Percentiles rank a stretch among this genome's conserved stretches.
These are phyloP conservation scores for Trachymyrmex septentrionalis DNA, from an alignment of 1,140 invertebrate genomes.

Conservation along the genomic window DNA sequence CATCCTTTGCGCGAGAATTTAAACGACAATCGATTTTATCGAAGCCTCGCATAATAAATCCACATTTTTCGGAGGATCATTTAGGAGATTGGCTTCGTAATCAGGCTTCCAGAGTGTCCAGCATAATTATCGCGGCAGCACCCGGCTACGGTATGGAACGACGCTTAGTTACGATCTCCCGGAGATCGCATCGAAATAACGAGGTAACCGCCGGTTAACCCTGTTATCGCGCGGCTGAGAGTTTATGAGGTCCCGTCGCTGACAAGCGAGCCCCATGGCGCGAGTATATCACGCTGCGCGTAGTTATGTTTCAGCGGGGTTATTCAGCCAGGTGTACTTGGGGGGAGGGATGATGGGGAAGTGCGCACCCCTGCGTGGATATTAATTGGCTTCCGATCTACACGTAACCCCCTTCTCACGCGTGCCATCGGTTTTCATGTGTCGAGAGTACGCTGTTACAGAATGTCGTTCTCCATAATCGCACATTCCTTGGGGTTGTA, in stretches of 20 bases:
- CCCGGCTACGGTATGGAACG: neutral
- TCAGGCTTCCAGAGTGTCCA: neutral
- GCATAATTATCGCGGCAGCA: constrained; percentile 28
- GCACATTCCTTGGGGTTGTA: constrained; percentile 8
- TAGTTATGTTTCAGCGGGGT: constrained; percentile 79
- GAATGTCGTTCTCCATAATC: neutral
- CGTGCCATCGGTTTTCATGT: constrained; percentile 22
- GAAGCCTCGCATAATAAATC: neutral
- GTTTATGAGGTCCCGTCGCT: constrained; percentile 77
- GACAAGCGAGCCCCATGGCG: constrained; percentile 82
- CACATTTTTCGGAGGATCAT: neutral
- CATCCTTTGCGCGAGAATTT: neutral
- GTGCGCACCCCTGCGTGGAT: constrained; percentile 65
- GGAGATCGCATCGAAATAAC: constrained; percentile 70
- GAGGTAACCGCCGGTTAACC: constrained; percentile 75
- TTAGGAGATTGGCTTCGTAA: neutral
- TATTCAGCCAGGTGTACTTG: constrained; percentile 61
- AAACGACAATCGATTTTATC: neutral
- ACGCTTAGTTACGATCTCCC: constrained; percentile 68
- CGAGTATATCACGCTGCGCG: constrained; percentile 79
- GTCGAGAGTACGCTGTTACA: neutral
- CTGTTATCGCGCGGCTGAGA: constrained; percentile 77
- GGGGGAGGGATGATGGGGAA: neutral
- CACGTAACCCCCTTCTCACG: constrained; percentile 5
- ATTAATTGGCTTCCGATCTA: constrained; percentile 86